A percentile compares a stretch with the other conserved stretches of the same genome.
Evolutionary conservation across 2,113 vertebrate genomes (phyloP).

Genomic region (Callipepla californica): DNA sequence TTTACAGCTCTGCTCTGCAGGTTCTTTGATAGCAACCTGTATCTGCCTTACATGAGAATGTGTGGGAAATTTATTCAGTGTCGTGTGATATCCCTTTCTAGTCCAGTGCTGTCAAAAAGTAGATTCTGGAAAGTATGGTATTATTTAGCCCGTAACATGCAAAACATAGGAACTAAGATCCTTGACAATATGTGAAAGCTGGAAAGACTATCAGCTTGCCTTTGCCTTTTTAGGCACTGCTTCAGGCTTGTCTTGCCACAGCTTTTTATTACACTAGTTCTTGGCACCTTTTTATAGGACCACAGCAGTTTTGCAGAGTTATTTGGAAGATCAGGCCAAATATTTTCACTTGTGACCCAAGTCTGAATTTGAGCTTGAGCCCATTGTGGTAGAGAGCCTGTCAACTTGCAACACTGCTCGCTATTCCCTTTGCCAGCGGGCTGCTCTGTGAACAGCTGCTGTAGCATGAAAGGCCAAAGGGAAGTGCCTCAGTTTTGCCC

Average conservation of each 20-base stretch:
- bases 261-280: background rate
- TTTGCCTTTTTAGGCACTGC: background rate
- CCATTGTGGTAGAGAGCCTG: background rate
- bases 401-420: background rate
- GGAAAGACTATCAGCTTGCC: background rate
- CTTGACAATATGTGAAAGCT: background rate
- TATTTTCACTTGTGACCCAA: background rate
- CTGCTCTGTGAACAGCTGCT: slow-evolving; percentile 33
- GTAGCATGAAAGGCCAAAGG: slow-evolving; percentile 40
- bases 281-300: background rate
- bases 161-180: background rate
- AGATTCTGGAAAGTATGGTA: background rate
- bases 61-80: background rate
- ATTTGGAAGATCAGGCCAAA: background rate
- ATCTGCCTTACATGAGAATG: background rate
- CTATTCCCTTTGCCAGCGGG: background rate
- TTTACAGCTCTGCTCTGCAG: background rate
- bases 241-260: background rate
- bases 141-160: background rate
- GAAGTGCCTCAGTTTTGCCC: background rate
- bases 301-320: slow-evolving; percentile 4
- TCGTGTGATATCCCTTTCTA: background rate
- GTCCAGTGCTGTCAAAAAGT: background rate
- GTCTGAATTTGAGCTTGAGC: background rate
- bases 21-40: background rate